phyloP scores from a whole-genome alignment of 35 echinoderm and acorn worm species.

The Apostichopus parvimensis region DNA sequence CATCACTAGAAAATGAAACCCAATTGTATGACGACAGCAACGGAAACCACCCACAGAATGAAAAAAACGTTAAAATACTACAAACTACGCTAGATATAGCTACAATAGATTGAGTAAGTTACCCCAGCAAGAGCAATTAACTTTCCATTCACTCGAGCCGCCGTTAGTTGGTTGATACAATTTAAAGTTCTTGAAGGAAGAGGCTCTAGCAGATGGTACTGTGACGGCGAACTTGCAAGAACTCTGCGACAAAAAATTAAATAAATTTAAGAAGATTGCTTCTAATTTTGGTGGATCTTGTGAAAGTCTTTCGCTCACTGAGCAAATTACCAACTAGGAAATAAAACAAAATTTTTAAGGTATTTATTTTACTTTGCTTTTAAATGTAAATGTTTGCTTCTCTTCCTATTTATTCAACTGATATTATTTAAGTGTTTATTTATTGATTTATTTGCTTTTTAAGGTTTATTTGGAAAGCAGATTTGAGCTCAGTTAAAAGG shows the following conservation, averaged over 20 bases:
- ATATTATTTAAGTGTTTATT: too few relatives aligned
- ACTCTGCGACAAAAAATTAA: background rate
- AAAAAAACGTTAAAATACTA: background rate
- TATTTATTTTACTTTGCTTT: background rate
- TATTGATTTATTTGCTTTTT: too few relatives aligned
- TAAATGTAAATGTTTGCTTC: background rate
- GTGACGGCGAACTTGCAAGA: background rate
- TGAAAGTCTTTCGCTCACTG: background rate
- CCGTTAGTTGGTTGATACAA: background rate
- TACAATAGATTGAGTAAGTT: background rate
- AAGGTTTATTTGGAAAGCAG: too few relatives aligned
- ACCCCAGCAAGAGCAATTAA: background rate
- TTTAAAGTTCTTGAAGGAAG: background rate
- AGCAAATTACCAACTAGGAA: background rate
- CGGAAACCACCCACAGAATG: background rate
- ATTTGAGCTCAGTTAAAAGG: too few relatives aligned
- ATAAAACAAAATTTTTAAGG: background rate
- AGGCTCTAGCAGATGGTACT: background rate
- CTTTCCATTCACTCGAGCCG: background rate
- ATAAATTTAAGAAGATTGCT: background rate
- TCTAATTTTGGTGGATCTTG: background rate
- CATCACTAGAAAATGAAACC: background rate
- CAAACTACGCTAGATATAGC: background rate
- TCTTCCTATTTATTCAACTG: too few relatives aligned
- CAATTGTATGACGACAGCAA: background rate